These are phyloP conservation scores for Zaprionus tsacasi DNA, from an alignment of 1,140 invertebrate genomes.

Conservation along the genomic window DNA sequence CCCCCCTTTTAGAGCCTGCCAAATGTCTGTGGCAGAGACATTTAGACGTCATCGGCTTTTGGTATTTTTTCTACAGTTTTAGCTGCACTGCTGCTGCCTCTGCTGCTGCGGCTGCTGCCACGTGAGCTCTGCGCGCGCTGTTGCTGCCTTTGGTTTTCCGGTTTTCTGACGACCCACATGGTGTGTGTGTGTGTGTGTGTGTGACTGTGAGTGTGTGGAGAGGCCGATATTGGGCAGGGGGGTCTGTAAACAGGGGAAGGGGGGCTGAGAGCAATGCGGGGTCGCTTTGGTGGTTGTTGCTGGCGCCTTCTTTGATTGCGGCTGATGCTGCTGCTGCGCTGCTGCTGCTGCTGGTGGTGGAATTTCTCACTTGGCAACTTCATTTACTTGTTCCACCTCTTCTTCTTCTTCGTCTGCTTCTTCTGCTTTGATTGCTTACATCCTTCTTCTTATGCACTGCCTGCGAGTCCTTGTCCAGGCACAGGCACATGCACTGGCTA, in stretches of 20 bases:
- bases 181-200: too few species aligned
- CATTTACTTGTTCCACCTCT: not conserved
- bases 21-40: constrained; percentile 35
- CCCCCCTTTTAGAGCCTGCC: too few species aligned
- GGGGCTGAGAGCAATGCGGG: not conserved
- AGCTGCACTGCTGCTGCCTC: not conserved
- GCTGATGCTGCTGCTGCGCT: constrained; percentile 40
- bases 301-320: not conserved
- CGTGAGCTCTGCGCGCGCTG: constrained; percentile 7
- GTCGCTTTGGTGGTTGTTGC: constrained; percentile 42
- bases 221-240: not conserved
- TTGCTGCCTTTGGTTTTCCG: constrained; percentile 19
- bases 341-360: constrained; percentile 43
- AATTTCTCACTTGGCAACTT: constrained; percentile 56
- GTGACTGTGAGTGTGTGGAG: too few species aligned
- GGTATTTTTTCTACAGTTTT: constrained; percentile 15
- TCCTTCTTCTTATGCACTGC: constrained; percentile 41
- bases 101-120: constrained; percentile 6
- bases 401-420: constrained; percentile 29
- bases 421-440: constrained; percentile 50
- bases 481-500: constrained; percentile 24
- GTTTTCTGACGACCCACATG: constrained; percentile 5
- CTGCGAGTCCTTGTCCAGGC: constrained; percentile 37
- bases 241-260: too few species aligned
- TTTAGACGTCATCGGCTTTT: constrained; percentile 48